Percentiles rank a stretch among this genome's conserved stretches.
Evolutionary conservation across 1,140 invertebrate species (phyloP).

Genomic region (Glossosoma conforme): DNA sequence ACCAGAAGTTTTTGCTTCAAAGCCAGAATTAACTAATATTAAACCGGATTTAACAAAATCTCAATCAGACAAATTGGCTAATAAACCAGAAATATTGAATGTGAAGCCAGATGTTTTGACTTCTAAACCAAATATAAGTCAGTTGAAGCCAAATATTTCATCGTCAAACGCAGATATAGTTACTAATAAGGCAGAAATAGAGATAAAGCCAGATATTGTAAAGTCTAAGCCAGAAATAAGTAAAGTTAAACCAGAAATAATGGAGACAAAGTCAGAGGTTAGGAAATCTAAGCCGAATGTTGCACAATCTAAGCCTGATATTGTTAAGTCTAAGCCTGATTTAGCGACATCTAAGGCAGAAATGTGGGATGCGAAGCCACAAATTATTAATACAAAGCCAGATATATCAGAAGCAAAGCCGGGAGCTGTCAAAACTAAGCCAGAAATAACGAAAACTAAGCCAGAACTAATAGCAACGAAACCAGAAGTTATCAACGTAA

Average conservation of each 20-base stretch:
- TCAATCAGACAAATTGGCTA: not conserved
- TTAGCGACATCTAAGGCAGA: not conserved
- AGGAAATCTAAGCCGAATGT: not conserved
- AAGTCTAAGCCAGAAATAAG: constrained; percentile 2
- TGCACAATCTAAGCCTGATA: constrained; percentile 2
- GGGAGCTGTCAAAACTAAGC: not conserved
- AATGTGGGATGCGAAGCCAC: not conserved
- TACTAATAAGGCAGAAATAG: not conserved
- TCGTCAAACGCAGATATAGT: not conserved
- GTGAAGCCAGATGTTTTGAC: not conserved
- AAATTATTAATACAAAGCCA: not conserved
- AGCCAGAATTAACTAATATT: not conserved
- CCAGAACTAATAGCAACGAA: not conserved
- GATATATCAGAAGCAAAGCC: not conserved
- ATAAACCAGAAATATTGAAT: not conserved
- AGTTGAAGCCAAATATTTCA: constrained; percentile 1
- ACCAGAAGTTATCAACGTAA: not conserved
- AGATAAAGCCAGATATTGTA: not conserved
- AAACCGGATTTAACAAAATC: constrained; percentile 1
- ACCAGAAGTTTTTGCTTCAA: not conserved
- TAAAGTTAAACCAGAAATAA: not conserved
- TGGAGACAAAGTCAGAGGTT: not conserved
- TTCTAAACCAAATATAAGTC: not conserved
- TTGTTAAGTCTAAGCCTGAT: not conserved
- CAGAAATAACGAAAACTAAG: not conserved